phyloP scores from a whole-genome alignment of 2,888 invertebrate species.

The Zaprionus obscuricornis region DNA sequence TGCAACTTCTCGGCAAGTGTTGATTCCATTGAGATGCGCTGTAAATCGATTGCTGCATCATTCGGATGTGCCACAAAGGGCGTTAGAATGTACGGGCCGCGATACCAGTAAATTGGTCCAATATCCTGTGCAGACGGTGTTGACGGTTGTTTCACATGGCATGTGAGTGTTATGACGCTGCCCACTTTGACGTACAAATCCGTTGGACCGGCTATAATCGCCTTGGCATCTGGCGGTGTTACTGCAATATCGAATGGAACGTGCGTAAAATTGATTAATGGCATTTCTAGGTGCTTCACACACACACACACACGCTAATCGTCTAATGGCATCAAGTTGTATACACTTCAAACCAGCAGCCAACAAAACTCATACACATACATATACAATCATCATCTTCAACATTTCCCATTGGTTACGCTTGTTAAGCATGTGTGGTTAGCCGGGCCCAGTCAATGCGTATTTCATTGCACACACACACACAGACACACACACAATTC shows the following conservation, averaged over 20 bases:
- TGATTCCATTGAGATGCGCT: conserved; percentile 83
- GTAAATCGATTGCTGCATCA: conserved; percentile 82
- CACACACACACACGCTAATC: conserved; percentile 22
- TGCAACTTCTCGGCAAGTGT: conserved; percentile 87
- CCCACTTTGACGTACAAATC: conserved; percentile 90
- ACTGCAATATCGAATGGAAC: conserved; percentile 65
- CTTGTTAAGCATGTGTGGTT: conserved; percentile 36
- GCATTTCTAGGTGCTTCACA: conserved; percentile 47
- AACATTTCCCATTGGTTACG: conserved; percentile 6
- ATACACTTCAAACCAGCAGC: not conserved
- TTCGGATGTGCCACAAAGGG: conserved; percentile 82
- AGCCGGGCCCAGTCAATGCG: conserved; percentile 10
- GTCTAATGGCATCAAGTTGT: not conserved
- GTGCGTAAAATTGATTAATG: conserved; percentile 69
- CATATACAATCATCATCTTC: too few species aligned
- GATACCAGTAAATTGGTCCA: conserved; percentile 89
- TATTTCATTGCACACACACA: conserved; percentile 32
- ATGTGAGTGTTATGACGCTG: conserved; percentile 89
- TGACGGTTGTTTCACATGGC: conserved; percentile 88
- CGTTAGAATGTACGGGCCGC: conserved; percentile 84
- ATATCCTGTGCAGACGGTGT: conserved; percentile 86
- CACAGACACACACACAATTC: conserved; percentile 28
- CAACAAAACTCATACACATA: too few species aligned
- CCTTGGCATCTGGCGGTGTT: conserved; percentile 87
- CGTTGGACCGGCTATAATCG: conserved; percentile 87